Evolutionary conservation across 2,888 invertebrate genomes (phyloP), one percentile per base, ranked within the genome.

Genomic region (Eupeodes latifasciatus): DNA sequence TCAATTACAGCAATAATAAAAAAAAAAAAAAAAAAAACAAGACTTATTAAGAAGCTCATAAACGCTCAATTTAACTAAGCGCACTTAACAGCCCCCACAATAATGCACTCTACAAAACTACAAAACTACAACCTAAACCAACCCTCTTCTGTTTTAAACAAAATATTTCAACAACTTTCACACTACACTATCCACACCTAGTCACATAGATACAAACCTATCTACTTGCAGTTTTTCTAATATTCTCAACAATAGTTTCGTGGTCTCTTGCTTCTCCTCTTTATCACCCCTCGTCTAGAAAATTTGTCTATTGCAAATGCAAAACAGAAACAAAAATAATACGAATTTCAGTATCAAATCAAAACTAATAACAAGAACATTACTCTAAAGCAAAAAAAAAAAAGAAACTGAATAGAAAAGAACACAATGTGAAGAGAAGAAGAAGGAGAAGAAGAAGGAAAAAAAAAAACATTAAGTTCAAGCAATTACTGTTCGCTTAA

Each of bases 291-390:
- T 36, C 34, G 40, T 67, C 77, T 67, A 69, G 44, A 34, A 57
- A 69, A 44, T 49, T 51, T 27, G 44, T 82, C 81, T 86, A 82
- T 64, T 78, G 79, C 64, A 74, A 75, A 79, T 76, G 81, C 81
- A 66, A 66, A 40, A 53, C 34, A 4, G 61, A 72, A 64, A 53
- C 19, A 71, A n/a, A 69, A 72, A 55, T 36, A 2, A 14, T 66
- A 85, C 88, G 85, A 88, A 88, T 85, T 88, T 88, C 75, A 78
- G 85, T 85, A 88, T 79, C 81, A 85, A 81, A 88, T 88, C 88
- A 88, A 88, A 85, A 81, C 74, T 77, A 85, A 85, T 76, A 88
- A 88, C 81, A 81, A 88, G 79, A 79, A 87, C 76, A 80, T 71
- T 59, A 76, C 36, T 51, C 51, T 59, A 81, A 77, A 85, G 49